These are phyloP conservation scores for Oncorhynchus kisutch DNA, from an alignment of 2,113 vertebrate genomes.

Conservation along the genomic window DNA sequence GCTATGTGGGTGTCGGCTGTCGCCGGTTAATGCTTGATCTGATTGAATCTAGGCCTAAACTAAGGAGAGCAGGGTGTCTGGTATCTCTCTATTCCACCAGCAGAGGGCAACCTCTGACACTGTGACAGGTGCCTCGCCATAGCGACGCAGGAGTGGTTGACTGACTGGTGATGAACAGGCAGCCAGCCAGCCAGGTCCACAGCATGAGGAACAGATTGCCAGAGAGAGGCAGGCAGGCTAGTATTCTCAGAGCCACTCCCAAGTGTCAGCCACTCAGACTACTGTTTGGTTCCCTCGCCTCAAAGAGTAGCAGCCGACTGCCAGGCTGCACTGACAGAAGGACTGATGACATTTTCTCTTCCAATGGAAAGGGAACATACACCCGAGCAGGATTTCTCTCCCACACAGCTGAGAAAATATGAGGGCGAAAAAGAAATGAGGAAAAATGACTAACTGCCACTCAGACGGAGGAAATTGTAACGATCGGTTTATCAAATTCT, in stretches of 20 bases:
- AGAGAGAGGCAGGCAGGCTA: neutral
- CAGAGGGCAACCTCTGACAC: conserved; percentile 61
- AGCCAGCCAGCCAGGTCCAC: neutral
- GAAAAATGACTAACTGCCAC: neutral
- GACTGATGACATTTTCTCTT: neutral
- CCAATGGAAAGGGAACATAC: neutral
- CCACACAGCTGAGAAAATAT: neutral
- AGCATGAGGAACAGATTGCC: conserved; percentile 4
- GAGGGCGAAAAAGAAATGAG: neutral
- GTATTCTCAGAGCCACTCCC: neutral
- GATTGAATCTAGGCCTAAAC: neutral
- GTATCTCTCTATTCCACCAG: conserved; percentile 46
- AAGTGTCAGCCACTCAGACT: neutral
- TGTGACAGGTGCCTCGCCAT: conserved; percentile 1
- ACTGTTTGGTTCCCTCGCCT: neutral
- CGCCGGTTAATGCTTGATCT: neutral
- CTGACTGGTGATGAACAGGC: neutral
- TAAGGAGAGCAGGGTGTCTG: neutral
- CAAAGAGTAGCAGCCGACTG: neutral
- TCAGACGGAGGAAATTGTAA: neutral
- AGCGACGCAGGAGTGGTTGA: neutral
- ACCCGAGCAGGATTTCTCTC: neutral
- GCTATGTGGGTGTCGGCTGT: too few relatives aligned
- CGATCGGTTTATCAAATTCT: neutral
- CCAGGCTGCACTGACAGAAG: conserved; percentile 19